Percentiles rank a stretch among this genome's conserved stretches.
Conservation (phyloP, 2,797 vertebrate genomes). For the Rhadinocentrus ornatus region DNA sequence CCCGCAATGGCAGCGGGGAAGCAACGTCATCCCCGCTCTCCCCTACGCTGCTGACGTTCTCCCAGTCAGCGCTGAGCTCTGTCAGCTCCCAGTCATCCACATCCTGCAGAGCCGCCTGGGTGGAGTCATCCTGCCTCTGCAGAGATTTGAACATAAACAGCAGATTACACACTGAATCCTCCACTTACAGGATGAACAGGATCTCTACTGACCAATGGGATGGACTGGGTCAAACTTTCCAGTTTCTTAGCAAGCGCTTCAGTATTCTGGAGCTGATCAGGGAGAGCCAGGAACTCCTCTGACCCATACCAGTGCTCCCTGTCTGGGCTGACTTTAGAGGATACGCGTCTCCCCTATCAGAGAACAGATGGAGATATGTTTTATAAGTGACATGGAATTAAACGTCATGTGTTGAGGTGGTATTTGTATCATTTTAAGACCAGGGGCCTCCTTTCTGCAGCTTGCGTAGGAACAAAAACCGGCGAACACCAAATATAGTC, state of each 20-base stretch:
- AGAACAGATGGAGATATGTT: no score
- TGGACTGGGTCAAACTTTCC: constrained; percentile 89
- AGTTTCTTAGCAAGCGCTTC: constrained; percentile 92
- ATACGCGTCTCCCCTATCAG: constrained; percentile 12
- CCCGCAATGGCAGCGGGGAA: constrained; percentile 47
- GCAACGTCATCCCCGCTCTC: constrained; percentile 43
- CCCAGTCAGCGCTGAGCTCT: constrained; percentile 92
- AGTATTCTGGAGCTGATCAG: constrained; percentile 92
- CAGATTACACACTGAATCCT: no score
- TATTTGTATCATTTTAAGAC: no score
- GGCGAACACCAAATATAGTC: no score
- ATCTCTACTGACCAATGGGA: constrained; percentile 55
- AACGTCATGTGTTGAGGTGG: no score
- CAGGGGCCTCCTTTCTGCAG: no score
- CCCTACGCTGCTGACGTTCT: constrained; percentile 48
- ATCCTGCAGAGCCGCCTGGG: constrained; percentile 87
- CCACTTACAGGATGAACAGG: neutral
- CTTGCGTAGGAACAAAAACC: no score
- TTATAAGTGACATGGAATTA: neutral
- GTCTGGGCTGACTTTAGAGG: constrained; percentile 62
- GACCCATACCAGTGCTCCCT: constrained; percentile 92
- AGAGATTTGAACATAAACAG: constrained; percentile 17
- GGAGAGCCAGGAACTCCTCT: constrained; percentile 95
- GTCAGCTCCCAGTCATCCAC: constrained; percentile 97
- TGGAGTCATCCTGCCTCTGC: constrained; percentile 72